A percentile compares a stretch with the other conserved stretches of the same genome.
These are phyloP conservation scores for Percopsis omiscomaycus DNA, from an alignment of 2,797 vertebrate species.

Conservation along the genomic window DNA sequence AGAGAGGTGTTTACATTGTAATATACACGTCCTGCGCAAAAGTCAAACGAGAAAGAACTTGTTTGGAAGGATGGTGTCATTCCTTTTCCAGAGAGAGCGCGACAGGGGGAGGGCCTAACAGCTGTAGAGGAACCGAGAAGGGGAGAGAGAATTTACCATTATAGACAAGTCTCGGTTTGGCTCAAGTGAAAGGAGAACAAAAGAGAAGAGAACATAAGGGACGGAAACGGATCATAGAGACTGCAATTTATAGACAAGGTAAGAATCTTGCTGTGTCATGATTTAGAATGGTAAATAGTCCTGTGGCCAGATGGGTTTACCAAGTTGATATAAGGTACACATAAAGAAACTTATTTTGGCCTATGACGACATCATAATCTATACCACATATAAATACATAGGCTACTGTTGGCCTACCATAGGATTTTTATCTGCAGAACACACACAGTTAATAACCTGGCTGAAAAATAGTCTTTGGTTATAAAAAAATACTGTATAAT, in stretches of 20 bases:
- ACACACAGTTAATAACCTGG: too few relatives aligned
- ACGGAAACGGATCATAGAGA: slow-evolving; percentile 10
- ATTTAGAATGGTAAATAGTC: not conserved
- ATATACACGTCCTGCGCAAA: slow-evolving; percentile 68
- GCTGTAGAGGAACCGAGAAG: slow-evolving; percentile 53
- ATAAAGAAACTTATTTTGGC: not conserved
- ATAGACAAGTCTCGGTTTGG: slow-evolving; percentile 54
- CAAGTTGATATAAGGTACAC: too few relatives aligned
- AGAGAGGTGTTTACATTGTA: slow-evolving; percentile 71
- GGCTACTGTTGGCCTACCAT: too few relatives aligned
- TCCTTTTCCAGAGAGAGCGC: slow-evolving; percentile 73
- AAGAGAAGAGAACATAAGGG: slow-evolving; percentile 30
- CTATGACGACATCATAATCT: not conserved
- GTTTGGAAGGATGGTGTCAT: slow-evolving; percentile 82
- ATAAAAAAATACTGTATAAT: not conserved
- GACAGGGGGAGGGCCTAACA: slow-evolving; percentile 74
- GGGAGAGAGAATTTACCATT: slow-evolving; percentile 64
- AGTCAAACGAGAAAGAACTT: slow-evolving; percentile 81
- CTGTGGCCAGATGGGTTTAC: too few relatives aligned
- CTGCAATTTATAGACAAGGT: slow-evolving; percentile 48
- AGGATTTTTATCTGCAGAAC: too few relatives aligned
- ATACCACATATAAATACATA: too few relatives aligned
- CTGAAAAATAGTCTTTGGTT: not conserved
- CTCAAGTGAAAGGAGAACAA: slow-evolving; percentile 46
- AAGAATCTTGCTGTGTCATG: slow-evolving; percentile 22